These are phyloP conservation scores for Folsomia candida DNA, from an alignment of 2,888 invertebrate genomes.

Conservation along the genomic window DNA sequence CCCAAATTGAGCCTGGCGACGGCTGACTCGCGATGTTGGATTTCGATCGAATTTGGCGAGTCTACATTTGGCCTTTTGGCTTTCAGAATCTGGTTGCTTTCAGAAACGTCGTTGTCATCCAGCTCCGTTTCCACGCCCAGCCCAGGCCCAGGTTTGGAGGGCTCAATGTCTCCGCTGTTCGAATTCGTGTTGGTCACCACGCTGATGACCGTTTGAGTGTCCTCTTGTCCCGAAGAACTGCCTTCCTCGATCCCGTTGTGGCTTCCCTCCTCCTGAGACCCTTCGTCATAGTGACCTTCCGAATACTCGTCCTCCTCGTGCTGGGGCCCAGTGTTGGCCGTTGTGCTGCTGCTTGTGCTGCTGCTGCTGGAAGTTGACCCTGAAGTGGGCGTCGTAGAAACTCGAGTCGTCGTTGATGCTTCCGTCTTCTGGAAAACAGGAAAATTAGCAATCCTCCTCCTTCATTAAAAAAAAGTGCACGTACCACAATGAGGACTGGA, in stretches of 20 bases:
- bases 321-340: constrained; percentile 13
- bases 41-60: constrained; percentile 61
- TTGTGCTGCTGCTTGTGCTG: constrained; percentile 24
- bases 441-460: background rate
- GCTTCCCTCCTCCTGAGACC: constrained; percentile 14
- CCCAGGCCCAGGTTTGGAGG: background rate
- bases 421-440: constrained; percentile 7
- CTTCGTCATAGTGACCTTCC: constrained; percentile 3
- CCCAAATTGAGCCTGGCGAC: constrained; percentile 72
- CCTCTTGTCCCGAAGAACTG: background rate
- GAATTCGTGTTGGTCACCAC: background rate
- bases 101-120: constrained; percentile 70
- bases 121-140: constrained; percentile 28
- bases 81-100: constrained; percentile 52
- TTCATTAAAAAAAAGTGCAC: constrained; percentile 6
- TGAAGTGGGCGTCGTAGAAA: constrained; percentile 12
- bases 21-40: constrained; percentile 52
- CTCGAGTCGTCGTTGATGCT: background rate
- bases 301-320: constrained; percentile 23
- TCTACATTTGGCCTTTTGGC: constrained; percentile 59
- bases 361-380: background rate
- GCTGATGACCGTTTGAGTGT: background rate
- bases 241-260: constrained; percentile 21
- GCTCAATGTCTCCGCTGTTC: background rate
- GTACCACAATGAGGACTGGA: no score